Percentiles rank a stretch among this genome's conserved stretches.
phyloP scores from a whole-genome alignment of 2,888 invertebrate species.

The Seira ritae region DNA sequence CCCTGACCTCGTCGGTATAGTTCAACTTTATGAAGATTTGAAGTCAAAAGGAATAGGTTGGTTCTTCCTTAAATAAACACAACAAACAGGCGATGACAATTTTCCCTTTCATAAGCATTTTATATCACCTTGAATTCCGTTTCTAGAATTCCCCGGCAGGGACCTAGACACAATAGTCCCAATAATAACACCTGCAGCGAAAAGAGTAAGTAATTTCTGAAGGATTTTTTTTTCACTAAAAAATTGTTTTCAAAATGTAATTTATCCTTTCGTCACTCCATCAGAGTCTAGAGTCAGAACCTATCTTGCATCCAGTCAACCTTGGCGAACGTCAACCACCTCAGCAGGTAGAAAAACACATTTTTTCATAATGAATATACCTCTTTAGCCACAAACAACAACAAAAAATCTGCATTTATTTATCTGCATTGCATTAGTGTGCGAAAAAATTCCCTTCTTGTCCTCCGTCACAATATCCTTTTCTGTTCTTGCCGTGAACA shows the following conservation, averaged over 20 bases:
- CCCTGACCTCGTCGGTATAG: slow-evolving; percentile 93
- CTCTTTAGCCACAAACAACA: no score
- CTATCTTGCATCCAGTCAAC: slow-evolving; percentile 71
- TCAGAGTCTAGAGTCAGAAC: slow-evolving; percentile 70
- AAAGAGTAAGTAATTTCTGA: slow-evolving; percentile 82
- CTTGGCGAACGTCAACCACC: slow-evolving; percentile 67
- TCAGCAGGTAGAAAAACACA: slow-evolving; percentile 17
- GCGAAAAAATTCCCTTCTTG: no score
- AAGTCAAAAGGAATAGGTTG: slow-evolving; percentile 89
- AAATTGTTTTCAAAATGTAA: not conserved
- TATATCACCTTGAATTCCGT: no score
- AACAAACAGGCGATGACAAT: no score
- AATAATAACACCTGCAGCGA: slow-evolving; percentile 87
- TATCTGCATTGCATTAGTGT: no score
- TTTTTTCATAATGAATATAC: no score
- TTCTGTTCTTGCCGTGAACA: no score
- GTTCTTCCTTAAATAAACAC: no score
- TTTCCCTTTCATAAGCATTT: no score
- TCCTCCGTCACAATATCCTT: no score
- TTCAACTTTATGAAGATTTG: slow-evolving; percentile 95
- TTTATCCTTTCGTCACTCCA: not conserved
- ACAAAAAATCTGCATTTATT: no score
- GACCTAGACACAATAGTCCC: slow-evolving; percentile 96
- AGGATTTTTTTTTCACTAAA: no score
- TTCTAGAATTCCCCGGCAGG: slow-evolving; percentile 97